Evolutionary conservation across 1,140 invertebrate genomes (phyloP).

Genomic region (Leguminivora glycinivorella): DNA sequence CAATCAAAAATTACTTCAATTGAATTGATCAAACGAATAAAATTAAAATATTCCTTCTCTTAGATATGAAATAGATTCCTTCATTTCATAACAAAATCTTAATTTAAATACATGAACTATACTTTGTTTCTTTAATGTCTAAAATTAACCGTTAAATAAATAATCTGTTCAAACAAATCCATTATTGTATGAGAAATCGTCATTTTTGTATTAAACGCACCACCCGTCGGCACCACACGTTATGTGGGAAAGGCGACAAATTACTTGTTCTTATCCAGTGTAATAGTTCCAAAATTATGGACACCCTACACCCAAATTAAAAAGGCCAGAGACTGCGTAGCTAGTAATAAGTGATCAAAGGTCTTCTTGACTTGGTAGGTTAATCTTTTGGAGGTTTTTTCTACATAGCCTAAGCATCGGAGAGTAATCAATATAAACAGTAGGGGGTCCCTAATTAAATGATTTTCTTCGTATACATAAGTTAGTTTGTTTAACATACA

Average conservation of each 20-base stretch:
- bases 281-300: conserved; percentile 34
- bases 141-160: conserved; percentile 19
- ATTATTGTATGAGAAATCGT: conserved; percentile 26
- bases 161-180: conserved; percentile 4
- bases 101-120: conserved; percentile 27
- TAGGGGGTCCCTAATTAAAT: conserved; percentile 59
- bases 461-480: conserved; percentile 45
- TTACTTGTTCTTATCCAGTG: conserved; percentile 38
- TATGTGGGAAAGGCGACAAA: conserved; percentile 50
- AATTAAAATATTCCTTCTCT: too few species aligned
- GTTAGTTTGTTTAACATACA: conserved; percentile 51
- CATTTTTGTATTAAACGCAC: conserved; percentile 32
- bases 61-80: background rate
- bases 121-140: too few species aligned
- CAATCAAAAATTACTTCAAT: too few species aligned
- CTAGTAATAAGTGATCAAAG: background rate
- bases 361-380: conserved; percentile 24
- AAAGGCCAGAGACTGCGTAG: conserved; percentile 1
- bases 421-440: conserved; percentile 46
- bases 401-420: conserved; percentile 21
- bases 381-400: conserved; percentile 29
- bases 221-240: conserved; percentile 42
- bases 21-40: background rate
- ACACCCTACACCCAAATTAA: conserved; percentile 30
- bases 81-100: conserved; percentile 18